Base-by-base conservation (phyloP, 2,797 vertebrate species). In the Neosilurus mollespiculum region DNA sequence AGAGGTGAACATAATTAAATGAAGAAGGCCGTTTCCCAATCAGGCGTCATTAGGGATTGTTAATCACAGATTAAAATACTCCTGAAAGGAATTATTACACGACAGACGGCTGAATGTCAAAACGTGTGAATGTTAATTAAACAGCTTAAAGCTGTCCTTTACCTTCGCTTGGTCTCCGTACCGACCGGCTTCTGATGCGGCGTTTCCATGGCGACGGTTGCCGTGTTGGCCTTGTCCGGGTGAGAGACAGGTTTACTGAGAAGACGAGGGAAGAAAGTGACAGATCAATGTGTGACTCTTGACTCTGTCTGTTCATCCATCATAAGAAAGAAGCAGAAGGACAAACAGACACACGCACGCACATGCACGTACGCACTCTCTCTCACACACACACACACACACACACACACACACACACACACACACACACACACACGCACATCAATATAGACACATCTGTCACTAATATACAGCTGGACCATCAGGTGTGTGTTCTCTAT, bases 101-200 rank as follows among this genome's bases (percentile, higher is more conserved):
- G 2, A 65, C 78, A 66, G 78, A 79, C 66, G 62, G 62, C 26
- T 66, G 62, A 79, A 66, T 66, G 77, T 51, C 77, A 78, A 3
- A 26, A 16, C 30, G 62, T 54, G 62, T 34, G 43, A 65, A 66
- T 22, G 78, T 26, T 65, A 65, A 79, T 79, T 79, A 79, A 66
- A 79, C 62, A 79, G 78, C 76, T 62, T 62, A 62, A 78, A 78
- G 20, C 78, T 79, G 78, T 4, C 78, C 62, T 82, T 91, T 90
- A 90, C 90, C 93, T 94, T 89, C 93, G 91, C 81, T 93, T 94
- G 75, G 88, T 81, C 62, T 90, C 91, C 71, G 84, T 90, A 11
- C 89, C 81, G 6, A 88, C 80, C 26, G 91, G 83, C 73, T 92
- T 93, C 89, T 93, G 94, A 84, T 86, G 88, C 14, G 86, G 84